Conservation (phyloP, 2,797 vertebrate species). For the Anas georgica region DNA sequence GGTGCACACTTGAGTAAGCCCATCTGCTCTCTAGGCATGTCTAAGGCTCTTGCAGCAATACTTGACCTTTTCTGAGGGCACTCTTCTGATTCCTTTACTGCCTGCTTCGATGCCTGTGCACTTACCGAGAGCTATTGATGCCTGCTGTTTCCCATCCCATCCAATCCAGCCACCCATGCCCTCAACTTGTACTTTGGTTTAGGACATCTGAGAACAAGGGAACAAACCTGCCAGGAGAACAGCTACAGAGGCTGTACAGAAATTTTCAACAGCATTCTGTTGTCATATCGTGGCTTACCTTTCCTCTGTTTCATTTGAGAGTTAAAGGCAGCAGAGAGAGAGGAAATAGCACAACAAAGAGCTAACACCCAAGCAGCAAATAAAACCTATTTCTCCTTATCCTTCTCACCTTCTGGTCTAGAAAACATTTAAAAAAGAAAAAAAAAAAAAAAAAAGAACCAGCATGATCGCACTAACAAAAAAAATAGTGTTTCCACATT, state of each 20-base stretch:
- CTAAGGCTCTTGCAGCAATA: neutral
- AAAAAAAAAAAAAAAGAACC: neutral
- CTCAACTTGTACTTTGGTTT: neutral
- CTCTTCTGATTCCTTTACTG: neutral
- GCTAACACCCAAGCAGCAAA: neutral
- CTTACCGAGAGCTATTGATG: neutral
- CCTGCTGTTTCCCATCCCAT: neutral
- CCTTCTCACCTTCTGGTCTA: neutral
- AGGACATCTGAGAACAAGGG: neutral
- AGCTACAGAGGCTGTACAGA: neutral
- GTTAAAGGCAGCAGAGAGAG: neutral
- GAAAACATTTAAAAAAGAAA: neutral
- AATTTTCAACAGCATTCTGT: neutral
- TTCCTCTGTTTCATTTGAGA: neutral
- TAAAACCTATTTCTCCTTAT: neutral
- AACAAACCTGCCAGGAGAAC: neutral
- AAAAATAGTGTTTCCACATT: neutral
- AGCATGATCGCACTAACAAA: neutral
- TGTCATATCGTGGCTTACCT: neutral
- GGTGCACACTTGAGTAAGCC: accelerated
- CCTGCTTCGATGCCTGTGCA: accelerated
- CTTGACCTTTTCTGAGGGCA: neutral
- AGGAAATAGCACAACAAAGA: neutral
- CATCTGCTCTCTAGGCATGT: neutral
- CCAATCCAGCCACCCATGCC: neutral